Evolutionary conservation across 2,797 vertebrate genomes (phyloP).

Genomic region (Podarcis lilfordi): DNA sequence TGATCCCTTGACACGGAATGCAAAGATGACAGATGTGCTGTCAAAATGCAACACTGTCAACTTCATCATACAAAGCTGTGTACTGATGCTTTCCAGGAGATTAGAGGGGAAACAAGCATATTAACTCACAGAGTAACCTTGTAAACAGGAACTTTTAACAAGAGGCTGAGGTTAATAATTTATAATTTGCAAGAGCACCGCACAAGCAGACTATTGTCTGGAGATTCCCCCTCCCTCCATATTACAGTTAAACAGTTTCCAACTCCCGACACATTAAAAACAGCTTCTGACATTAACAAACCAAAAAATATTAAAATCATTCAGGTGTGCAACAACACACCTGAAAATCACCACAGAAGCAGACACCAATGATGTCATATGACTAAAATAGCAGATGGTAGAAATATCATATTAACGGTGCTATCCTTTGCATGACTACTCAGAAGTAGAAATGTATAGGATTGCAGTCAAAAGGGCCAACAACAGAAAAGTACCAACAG

Average conservation of each 20-base stretch:
- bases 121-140: conserved; percentile 87
- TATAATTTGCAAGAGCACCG: conserved; percentile 83
- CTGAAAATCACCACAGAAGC: no score
- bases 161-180: conserved; percentile 88
- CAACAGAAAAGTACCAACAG: no score
- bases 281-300: no score
- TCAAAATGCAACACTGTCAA: conserved; percentile 74
- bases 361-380: no score
- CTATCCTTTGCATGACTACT: no score
- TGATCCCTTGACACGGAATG: conserved; percentile 65
- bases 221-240: conserved; percentile 30
- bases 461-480: no score
- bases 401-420: no score
- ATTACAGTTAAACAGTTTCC: conserved; percentile 67
- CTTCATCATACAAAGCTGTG: conserved; percentile 69
- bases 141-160: conserved; percentile 89
- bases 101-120: conserved; percentile 82
- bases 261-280: conserved; percentile 46
- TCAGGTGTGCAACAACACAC: no score
- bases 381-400: no score
- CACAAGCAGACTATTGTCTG: conserved; percentile 80
- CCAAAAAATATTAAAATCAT: no score
- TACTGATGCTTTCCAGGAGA: conserved; percentile 60
- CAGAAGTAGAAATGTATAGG: no score
- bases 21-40: conserved; percentile 76